Evolutionary conservation across 2,113 vertebrate species (phyloP).

Genomic region (Dinomys branickii): DNA sequence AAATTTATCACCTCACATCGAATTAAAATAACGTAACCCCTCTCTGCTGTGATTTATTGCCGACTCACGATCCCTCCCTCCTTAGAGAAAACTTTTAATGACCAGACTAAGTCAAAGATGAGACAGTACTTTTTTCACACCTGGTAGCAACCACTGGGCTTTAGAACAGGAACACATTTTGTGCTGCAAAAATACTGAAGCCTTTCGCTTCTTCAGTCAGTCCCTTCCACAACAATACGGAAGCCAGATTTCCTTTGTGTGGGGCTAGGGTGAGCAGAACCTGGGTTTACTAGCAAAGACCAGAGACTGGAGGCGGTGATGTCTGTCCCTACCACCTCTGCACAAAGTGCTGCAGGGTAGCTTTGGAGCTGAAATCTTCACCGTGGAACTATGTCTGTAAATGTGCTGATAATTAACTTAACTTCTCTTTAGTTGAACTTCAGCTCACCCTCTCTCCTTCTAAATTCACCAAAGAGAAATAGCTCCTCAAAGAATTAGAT

Average conservation of each 20-base stretch:
- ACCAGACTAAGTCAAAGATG: background rate
- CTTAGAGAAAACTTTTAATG: background rate
- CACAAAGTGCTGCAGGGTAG: background rate
- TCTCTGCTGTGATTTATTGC: background rate
- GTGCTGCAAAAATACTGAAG: background rate
- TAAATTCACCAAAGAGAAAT: conserved; percentile 37
- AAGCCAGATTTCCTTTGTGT: conserved; percentile 76
- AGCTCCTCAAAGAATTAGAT: conserved; percentile 18
- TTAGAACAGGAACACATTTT: background rate
- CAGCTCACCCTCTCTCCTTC: background rate
- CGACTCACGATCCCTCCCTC: background rate
- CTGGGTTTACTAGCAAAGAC: conserved; percentile 61
- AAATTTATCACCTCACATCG: conserved; percentile 8
- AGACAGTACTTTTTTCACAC: background rate
- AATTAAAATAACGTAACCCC: background rate
- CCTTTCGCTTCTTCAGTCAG: conserved; percentile 53
- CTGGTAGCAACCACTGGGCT: background rate
- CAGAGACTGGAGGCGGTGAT: conserved; percentile 67
- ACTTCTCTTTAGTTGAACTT: conserved; percentile 71
- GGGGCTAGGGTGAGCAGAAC: conserved; percentile 76
- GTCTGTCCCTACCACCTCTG: conserved; percentile 68
- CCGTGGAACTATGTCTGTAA: conserved; percentile 78
- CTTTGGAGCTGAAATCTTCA: conserved; percentile 72
- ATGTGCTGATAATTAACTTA: conserved; percentile 77
- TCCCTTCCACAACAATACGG: conserved; percentile 65